Base-by-base conservation (phyloP, 2,888 invertebrate genomes). In the Altica lythri region DNA sequence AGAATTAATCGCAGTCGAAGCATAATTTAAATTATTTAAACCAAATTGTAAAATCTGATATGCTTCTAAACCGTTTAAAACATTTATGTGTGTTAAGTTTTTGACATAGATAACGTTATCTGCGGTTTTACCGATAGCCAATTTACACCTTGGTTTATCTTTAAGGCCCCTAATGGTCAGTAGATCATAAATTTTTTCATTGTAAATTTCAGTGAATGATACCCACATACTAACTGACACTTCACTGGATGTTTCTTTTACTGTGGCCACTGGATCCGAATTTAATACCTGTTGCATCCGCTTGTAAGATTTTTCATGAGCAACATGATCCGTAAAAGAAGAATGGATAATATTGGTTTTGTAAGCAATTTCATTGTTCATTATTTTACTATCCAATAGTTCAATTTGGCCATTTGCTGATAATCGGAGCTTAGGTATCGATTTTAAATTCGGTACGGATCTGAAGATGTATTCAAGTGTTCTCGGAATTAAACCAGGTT, bases 181-280 rank as follows among this genome's bases (percentile, higher is more conserved):
- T 16, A 95, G 77, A 74, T 96, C 95, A 71, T 86, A 90, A 12
- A 95, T 84, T 1, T 82, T 81, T 70, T 95, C 95, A 72, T 95
- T 95, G 74, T 95, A 95, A 34, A 96, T 89, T 75, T 95, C 95
- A 0, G 86, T 86, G 76, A 91, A 94, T 0, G 92, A 92, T 12
- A 95, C 83, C 94, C 94, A 91, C 0, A 89, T 78, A 27, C 79
- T 77, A n/a, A 79, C 42, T 9, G 32, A 29, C 2, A 57, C 47
- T 18, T 75, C 71, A n/a, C n/a, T n/a, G 0, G 57, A 50, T n/a
- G 22, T 14, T 9, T 30, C 34, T 3, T 60, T 59, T 16, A 49
- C 25, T 13, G 51, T 30, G 3, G 66, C 68, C 5, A 63, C 60
- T 8, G 63, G 57, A 52, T 70, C 68, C 4, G 46, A 53, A 42